Evolutionary conservation across 2,113 vertebrate genomes (phyloP), one percentile per base, ranked within the genome.

Genomic region (Ia io): DNA sequence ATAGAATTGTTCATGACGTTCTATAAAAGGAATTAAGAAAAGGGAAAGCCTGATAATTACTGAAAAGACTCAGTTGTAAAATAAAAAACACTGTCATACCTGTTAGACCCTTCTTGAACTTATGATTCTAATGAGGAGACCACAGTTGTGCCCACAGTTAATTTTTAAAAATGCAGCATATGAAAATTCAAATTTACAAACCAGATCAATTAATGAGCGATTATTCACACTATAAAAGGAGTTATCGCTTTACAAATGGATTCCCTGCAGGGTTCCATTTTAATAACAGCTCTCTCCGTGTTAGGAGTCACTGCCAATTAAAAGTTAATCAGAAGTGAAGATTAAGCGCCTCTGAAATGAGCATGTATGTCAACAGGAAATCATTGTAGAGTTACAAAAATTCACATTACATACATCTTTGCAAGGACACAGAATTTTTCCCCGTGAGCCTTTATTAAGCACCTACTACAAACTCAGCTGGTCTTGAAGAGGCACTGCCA

Each of bases 231-330:
- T 84, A 88, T 96, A 89, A 97, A 97, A 96, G 96, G 97, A 97
- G 95, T 97, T 96, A 97, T 96, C 49, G 9, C 96, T 97, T 93
- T 97, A 97, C 96, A 97, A 97, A 97, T 97, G 94, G 96, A 95
- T 96, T 97, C 97, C 95, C 96, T 95, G 96, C 97, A 95, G 97
- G 97, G 97, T 95, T 97, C 97, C 97, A 86, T 97, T 97, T 97
- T 97, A 97, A 97, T 97, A 97, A 96, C 96, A 96, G 88, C 90
- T 86, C 83, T 92, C 95, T 92, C 90, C 28, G 92, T 85, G 94
- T 93, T 94, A 96, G 95, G 88, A 96, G 91, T 94, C 95, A 93
- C 90, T 96, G 96, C 97, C 97, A 97, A 97, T 97, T 97, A 97
- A 97, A 96, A 97, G 96, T 97, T 97, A 97, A 97, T 96, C 97